Conservation (phyloP, 2,797 vertebrate genomes). For the Alfaro cultratus region DNA sequence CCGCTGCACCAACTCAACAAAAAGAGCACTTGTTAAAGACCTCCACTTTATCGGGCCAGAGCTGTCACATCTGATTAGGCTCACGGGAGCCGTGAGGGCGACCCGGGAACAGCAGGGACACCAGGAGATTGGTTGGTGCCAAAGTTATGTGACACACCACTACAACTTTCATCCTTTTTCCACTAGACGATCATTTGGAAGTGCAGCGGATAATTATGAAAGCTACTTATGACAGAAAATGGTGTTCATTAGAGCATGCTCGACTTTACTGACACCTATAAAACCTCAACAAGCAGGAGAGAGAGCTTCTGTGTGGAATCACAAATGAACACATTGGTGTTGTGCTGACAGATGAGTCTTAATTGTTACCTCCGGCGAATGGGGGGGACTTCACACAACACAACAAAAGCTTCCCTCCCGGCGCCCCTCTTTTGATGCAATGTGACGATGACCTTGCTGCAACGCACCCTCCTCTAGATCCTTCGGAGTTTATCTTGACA, state of each 20-base stretch:
- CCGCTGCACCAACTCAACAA: conserved; percentile 61
- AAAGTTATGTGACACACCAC: conserved; percentile 59
- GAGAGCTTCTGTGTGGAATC: conserved; percentile 55
- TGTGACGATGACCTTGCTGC: conserved; percentile 82
- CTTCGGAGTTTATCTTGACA: conserved; percentile 76
- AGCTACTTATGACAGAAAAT: conserved; percentile 6
- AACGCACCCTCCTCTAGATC: conserved; percentile 68
- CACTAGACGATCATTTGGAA: conserved; percentile 38
- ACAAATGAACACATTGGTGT: conserved; percentile 71
- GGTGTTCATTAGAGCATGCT: conserved; percentile 54
- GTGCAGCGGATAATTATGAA: background rate
- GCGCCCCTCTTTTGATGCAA: conserved; percentile 74
- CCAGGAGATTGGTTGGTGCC: conserved; percentile 58
- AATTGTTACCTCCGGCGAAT: conserved; percentile 81
- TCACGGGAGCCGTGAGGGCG: conserved; percentile 59
- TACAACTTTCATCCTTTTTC: conserved; percentile 53
- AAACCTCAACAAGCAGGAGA: conserved; percentile 55
- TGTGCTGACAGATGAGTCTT: conserved; percentile 78
- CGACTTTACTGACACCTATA: conserved; percentile 60
- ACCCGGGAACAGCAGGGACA: conserved; percentile 47
- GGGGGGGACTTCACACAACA: conserved; percentile 66
- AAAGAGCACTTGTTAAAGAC: conserved; percentile 77
- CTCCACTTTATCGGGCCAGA: conserved; percentile 69
- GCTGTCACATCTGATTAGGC: conserved; percentile 79
- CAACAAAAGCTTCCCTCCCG: conserved; percentile 74